Base-by-base conservation (phyloP, 1,140 invertebrate species). In the Caenorhabditis inopinata region DNA sequence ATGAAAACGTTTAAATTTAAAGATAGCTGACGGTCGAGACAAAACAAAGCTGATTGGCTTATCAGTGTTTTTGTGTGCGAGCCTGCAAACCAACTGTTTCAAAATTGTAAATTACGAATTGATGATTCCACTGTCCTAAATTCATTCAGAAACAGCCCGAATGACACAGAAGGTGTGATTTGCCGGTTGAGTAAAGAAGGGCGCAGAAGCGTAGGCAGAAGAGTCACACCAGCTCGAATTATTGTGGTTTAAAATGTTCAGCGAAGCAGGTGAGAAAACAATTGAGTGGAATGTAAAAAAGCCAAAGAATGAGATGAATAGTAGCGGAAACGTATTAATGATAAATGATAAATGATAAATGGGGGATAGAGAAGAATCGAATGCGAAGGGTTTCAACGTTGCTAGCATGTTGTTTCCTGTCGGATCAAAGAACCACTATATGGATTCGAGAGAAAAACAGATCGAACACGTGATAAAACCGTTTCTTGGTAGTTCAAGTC, bases 191-290 rank as follows among this genome's bases (percentile, higher is more conserved):
- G 12, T 38, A 32, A 51, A 23, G 27, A 51, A 51, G 38, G 38
- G 38, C 5, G 38, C 38, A 7, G 27, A 58, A 32, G 53, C 29
- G 53, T 32, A 32, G 29, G 53, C 29, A 32, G 23, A 38, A 68
- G 32, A 62, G 53, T 62, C 53, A 62, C 49, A 53, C 18, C 23
- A 27, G 14, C 12, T 18, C 23, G 16, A 48, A 16, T 53, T 62
- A 16, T 62, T 62, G 53, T 62, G 53, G 53, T 62, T 29, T n/a
- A 62, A 62, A 62, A 62, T 32, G 53, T 62, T 62, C 53, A 62
- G 27, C 35, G 53, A 32, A 62, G 53, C 53, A 14, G 53, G 14
- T 32, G 6, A 32, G 27, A 62, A 62, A 16, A 62, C 53, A 62
- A 62, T 62, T 62, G 53, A 62, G 6, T 12, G 27, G n/a, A 62